phyloP scores from a whole-genome alignment of 2,888 invertebrate genomes.

The Beris morrisii region DNA sequence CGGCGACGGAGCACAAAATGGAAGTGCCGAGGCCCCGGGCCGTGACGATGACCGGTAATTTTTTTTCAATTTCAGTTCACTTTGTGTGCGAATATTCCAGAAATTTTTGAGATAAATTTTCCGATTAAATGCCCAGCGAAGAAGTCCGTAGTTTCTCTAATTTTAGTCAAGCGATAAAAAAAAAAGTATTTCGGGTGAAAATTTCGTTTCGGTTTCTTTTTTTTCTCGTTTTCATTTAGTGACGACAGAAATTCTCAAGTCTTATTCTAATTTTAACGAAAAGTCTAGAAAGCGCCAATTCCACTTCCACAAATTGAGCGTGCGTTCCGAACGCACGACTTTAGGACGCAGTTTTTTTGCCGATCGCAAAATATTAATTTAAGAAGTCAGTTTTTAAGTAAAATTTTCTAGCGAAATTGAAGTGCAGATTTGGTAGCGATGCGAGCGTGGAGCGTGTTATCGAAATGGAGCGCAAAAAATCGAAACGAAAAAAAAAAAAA shows the following conservation, averaged over 20 bases:
- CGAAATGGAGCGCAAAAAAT: conserved; percentile 5
- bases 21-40: conserved; percentile 73
- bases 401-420: neutral
- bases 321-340: neutral
- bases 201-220: neutral
- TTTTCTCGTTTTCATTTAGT: neutral
- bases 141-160: too few relatives aligned
- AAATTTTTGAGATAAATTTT: too few relatives aligned
- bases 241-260: neutral
- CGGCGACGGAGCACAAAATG: conserved; percentile 57
- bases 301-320: neutral
- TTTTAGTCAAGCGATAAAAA: too few relatives aligned
- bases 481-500: neutral
- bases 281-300: neutral
- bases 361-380: conserved; percentile 21
- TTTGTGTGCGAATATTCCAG: too few relatives aligned
- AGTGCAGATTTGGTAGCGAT: neutral
- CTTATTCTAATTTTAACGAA: neutral
- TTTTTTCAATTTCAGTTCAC: too few relatives aligned
- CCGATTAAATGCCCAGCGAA: too few relatives aligned
- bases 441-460: neutral
- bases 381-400: conserved; percentile 22
- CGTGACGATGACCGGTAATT: conserved; percentile 80
- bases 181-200: neutral
- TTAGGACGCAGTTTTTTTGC: neutral